Percentiles rank a stretch among this genome's conserved stretches.
These are phyloP conservation scores for Copidosoma floridanum DNA, from an alignment of 1,140 invertebrate genomes.

Conservation along the genomic window DNA sequence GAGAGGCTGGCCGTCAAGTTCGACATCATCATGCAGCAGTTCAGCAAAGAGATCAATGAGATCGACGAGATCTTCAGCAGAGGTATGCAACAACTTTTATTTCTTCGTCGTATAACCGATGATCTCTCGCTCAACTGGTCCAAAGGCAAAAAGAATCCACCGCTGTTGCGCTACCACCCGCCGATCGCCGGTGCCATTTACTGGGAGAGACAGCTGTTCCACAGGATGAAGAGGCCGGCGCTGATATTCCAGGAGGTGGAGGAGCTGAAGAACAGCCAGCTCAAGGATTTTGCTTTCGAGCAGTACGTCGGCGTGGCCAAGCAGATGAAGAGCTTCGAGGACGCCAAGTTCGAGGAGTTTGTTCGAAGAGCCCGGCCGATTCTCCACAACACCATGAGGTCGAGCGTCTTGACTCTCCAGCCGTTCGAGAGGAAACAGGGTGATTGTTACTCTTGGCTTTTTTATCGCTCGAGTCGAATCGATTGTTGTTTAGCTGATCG, in stretches of 20 bases:
- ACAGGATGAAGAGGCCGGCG: constrained; percentile 74
- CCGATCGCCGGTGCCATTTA: constrained; percentile 77
- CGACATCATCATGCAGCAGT: constrained; percentile 80
- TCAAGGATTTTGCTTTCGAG: constrained; percentile 71
- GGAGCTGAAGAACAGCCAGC: constrained; percentile 72
- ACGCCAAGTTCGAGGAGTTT: constrained; percentile 66
- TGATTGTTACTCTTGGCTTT: constrained; percentile 8
- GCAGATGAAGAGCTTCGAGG: constrained; percentile 75
- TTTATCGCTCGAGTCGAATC: too few species aligned
- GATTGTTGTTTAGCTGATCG: too few species aligned
- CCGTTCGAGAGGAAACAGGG: constrained; percentile 30
- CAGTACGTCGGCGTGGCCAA: constrained; percentile 74
- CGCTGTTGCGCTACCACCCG: constrained; percentile 73
- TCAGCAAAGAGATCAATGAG: constrained; percentile 74
- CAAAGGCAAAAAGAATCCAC: constrained; percentile 69
- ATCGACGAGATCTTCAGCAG: constrained; percentile 69
- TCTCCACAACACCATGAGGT: constrained; percentile 64
- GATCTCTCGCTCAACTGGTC: too few species aligned
- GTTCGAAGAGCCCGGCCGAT: constrained; percentile 58
- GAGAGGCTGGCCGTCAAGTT: constrained; percentile 76
- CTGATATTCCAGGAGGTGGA: constrained; percentile 73
- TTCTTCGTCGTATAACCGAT: background rate
- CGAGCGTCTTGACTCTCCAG: constrained; percentile 64
- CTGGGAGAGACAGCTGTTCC: constrained; percentile 77
- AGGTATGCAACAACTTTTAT: too few species aligned